A percentile compares a stretch with the other conserved stretches of the same genome.
phyloP scores from a whole-genome alignment of 2,797 vertebrate genomes.

The Myoxocephalus aenaeus region DNA sequence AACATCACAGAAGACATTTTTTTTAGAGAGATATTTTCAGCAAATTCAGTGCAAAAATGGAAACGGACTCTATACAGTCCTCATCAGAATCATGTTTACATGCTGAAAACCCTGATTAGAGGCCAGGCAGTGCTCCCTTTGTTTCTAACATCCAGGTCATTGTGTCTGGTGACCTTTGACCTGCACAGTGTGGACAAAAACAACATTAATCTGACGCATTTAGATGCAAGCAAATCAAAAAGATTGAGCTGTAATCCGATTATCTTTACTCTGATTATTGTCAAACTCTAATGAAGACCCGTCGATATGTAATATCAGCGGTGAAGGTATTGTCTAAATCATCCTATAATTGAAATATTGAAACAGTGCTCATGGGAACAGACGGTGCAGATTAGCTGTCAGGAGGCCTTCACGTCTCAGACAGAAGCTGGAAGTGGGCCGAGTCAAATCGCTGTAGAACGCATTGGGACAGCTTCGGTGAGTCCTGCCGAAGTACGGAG shows the following conservation, averaged over 20 bases:
- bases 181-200: background rate
- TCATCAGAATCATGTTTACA: background rate
- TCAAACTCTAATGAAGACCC: background rate
- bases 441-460: conserved; percentile 30
- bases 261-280: background rate
- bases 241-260: background rate
- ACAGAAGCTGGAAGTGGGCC: conserved; percentile 23
- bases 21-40: background rate
- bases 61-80: background rate
- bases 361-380: conserved; percentile 4
- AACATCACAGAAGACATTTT: background rate
- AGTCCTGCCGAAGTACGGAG: background rate
- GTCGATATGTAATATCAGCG: background rate
- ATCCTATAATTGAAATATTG: background rate
- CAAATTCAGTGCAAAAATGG: background rate
- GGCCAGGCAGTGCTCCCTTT: background rate
- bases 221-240: background rate
- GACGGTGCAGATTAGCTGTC: conserved; percentile 18
- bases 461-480: conserved; percentile 30
- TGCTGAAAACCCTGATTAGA: background rate
- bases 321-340: background rate
- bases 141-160: background rate
- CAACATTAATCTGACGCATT: background rate
- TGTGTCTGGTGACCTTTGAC: conserved; percentile 1
- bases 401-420: conserved; percentile 14